Evolutionary conservation across 2,888 invertebrate genomes (phyloP).

Genomic region (Microplitis deprimator): DNA sequence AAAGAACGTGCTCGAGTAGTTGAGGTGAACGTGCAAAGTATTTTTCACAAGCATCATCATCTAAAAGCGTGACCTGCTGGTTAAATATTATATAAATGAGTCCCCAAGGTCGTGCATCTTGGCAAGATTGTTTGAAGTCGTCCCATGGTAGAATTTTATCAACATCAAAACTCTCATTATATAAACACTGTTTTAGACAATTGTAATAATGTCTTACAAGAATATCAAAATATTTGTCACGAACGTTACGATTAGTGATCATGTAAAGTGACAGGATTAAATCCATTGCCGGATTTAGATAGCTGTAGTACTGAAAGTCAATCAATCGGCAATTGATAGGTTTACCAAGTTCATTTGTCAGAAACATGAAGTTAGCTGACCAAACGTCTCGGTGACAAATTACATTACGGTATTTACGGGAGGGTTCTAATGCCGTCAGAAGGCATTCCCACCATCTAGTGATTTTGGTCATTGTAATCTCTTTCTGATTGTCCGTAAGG

Average conservation of each 20-base stretch:
- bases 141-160: no score
- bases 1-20: conserved; percentile 6
- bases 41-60: background rate
- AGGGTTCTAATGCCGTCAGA: background rate
- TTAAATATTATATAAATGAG: background rate
- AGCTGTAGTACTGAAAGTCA: background rate
- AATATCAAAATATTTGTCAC: no score
- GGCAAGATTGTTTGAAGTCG: no score
- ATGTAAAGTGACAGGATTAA: background rate
- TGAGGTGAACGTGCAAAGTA: background rate
- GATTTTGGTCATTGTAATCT: background rate
- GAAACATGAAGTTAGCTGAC: background rate
- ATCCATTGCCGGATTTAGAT: background rate
- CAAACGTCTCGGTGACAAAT: background rate
- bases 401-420: background rate
- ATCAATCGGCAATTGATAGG: background rate
- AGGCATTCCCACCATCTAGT: background rate
- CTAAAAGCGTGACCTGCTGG: background rate
- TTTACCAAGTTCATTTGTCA: background rate
- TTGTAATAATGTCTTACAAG: no score
- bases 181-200: no score
- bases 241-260: background rate
- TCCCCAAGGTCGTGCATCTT: no score
- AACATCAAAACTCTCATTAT: no score
- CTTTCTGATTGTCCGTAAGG: background rate